Evolutionary conservation across 2,113 vertebrate genomes (phyloP).

Genomic region (Trochalopteron elliotii): DNA sequence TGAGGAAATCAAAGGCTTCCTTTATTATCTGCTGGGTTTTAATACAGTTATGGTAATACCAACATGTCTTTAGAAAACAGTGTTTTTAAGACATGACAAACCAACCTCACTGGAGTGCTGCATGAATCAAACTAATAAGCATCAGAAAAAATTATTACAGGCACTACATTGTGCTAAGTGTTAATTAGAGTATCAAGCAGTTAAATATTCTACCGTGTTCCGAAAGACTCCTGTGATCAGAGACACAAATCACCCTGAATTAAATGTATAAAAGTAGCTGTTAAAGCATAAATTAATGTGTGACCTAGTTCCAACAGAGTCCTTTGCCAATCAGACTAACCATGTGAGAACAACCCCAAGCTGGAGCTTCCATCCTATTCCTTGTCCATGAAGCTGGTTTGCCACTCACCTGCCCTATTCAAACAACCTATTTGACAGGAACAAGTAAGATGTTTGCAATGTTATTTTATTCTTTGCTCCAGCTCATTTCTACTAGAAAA

Average conservation of each 20-base stretch:
- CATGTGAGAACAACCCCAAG: neutral
- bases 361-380: neutral
- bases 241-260: conserved; percentile 1
- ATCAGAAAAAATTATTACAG: neutral
- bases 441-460: neutral
- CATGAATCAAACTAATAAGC: conserved; percentile 39
- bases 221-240: conserved; percentile 19
- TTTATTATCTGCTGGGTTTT: conserved; percentile 28
- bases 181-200: conserved; percentile 14
- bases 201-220: neutral
- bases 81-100: conserved; percentile 23
- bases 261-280: neutral
- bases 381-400: neutral
- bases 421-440: neutral
- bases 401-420: neutral
- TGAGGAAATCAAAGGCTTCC: neutral
- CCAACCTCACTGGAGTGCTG: neutral
- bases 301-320: neutral
- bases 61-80: neutral
- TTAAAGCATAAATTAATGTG: neutral
- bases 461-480: neutral
- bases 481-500: neutral
- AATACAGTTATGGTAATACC: neutral
- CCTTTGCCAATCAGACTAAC: neutral
- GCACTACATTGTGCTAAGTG: conserved; percentile 3